phyloP scores from a whole-genome alignment of 64 coral and sea anemone species.

The Platygyra sinensis region DNA sequence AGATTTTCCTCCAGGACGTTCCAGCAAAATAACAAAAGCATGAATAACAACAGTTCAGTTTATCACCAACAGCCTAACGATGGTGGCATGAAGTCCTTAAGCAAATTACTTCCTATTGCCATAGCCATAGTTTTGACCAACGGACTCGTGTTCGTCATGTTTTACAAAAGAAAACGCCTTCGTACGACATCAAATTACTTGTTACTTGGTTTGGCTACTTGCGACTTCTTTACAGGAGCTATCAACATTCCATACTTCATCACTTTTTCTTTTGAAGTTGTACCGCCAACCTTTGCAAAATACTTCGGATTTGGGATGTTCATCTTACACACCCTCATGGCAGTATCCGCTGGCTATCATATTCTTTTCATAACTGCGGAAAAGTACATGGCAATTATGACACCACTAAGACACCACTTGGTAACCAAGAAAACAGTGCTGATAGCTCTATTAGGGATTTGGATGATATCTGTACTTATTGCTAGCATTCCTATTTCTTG shows the following conservation, averaged over 20 bases:
- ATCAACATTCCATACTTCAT: conserved; percentile 59
- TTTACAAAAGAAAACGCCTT: conserved; percentile 38
- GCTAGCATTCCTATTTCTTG: background rate
- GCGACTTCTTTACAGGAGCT: conserved; percentile 69
- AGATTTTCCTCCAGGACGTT: background rate
- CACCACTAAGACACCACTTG: conserved; percentile 37
- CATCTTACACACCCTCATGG: conserved; percentile 16
- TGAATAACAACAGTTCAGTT: conserved; percentile 10
- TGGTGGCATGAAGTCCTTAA: background rate
- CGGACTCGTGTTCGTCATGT: conserved; percentile 68
- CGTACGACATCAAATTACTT: conserved; percentile 69
- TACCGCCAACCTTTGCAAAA: background rate
- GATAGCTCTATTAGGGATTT: background rate
- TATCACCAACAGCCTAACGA: background rate
- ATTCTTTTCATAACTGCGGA: conserved; percentile 48
- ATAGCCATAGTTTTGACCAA: conserved; percentile 42
- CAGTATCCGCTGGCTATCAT: conserved; percentile 40
- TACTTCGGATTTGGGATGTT: background rate
- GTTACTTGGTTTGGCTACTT: conserved; percentile 62
- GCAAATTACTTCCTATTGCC: conserved; percentile 45
- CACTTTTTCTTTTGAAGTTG: background rate
- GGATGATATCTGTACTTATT: conserved; percentile 21
- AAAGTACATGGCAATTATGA: conserved; percentile 48
- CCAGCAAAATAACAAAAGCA: background rate
- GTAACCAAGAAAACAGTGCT: conserved; percentile 5